These are phyloP conservation scores for Tragelaphus eurycerus DNA, from an alignment of 2,797 vertebrate genomes.

Conservation along the genomic window DNA sequence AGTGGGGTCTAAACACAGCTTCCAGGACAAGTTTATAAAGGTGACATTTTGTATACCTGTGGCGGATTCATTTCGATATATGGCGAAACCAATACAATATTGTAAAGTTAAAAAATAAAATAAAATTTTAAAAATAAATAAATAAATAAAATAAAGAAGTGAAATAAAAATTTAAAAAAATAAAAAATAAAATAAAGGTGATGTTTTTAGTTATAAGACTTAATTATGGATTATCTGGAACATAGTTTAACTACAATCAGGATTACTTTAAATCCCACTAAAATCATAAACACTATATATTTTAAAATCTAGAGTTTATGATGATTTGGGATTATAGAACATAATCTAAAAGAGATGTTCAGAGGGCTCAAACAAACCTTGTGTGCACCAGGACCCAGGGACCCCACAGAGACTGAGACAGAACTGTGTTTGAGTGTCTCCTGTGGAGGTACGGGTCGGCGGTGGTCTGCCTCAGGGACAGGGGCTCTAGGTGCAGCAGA, in stretches of 20 bases:
- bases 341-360: not conserved
- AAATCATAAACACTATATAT: not conserved
- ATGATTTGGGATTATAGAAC: not conserved
- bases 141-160: no score
- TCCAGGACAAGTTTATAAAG: slow-evolving; percentile 19
- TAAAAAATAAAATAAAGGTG: not conserved
- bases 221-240: not conserved
- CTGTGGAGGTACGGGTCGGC: not conserved
- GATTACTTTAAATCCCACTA: slow-evolving; percentile 30
- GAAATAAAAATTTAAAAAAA: no score
- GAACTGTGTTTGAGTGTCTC: not conserved
- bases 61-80: no score
- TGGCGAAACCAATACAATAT: no score
- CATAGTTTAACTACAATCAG: slow-evolving; percentile 20
- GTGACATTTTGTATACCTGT: not conserved
- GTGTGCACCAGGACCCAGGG: not conserved
- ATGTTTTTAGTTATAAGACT: slow-evolving; percentile 35
- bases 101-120: no score
- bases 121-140: no score
- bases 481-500: not conserved
- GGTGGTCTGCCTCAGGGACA: not conserved
- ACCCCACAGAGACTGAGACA: not conserved
- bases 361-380: not conserved
- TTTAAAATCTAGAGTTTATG: not conserved
- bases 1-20: not conserved